Evolutionary conservation across 2,888 invertebrate genomes (phyloP).

Genomic region (Chrysomela aeneicollis): DNA sequence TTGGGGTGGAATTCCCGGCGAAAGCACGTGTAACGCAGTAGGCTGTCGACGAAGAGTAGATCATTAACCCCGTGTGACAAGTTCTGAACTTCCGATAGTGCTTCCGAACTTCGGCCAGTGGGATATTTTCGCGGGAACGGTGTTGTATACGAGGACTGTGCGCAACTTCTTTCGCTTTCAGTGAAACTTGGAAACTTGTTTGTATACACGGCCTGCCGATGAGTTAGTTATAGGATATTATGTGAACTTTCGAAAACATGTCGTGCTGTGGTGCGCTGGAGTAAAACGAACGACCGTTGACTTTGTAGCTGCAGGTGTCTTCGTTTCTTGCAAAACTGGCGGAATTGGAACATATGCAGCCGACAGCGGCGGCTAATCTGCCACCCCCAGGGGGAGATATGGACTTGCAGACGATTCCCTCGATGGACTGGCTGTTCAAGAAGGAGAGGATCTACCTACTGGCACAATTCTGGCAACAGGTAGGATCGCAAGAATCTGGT

Average conservation of each 20-base stretch:
- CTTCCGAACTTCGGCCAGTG: constrained; percentile 32
- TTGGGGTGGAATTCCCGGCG: constrained; percentile 68
- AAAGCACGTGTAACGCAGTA: constrained; percentile 62
- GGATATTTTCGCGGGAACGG: background rate
- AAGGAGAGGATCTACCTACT: constrained; percentile 93
- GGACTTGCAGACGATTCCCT: constrained; percentile 94
- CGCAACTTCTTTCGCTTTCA: constrained; percentile 2
- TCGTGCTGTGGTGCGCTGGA: constrained; percentile 21
- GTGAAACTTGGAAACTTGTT: background rate
- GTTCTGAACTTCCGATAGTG: constrained; percentile 39
- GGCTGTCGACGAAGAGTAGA: constrained; percentile 35
- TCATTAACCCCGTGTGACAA: constrained; percentile 34
- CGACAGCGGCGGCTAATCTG: constrained; percentile 70
- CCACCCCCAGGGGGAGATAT: constrained; percentile 77
- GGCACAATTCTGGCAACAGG: constrained; percentile 97
- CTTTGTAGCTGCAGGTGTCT: constrained; percentile 2
- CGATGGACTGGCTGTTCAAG: constrained; percentile 97
- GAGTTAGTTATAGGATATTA: no score
- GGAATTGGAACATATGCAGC: constrained; percentile 73
- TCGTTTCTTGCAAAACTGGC: constrained; percentile 51
- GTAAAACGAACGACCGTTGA: background rate
- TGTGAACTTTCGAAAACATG: no score
- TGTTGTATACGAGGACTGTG: constrained; percentile 10
- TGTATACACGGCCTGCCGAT: background rate
- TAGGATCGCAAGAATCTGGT: constrained; percentile 61